Base-by-base conservation (phyloP, 1,140 invertebrate genomes). In the Proales similis region DNA sequence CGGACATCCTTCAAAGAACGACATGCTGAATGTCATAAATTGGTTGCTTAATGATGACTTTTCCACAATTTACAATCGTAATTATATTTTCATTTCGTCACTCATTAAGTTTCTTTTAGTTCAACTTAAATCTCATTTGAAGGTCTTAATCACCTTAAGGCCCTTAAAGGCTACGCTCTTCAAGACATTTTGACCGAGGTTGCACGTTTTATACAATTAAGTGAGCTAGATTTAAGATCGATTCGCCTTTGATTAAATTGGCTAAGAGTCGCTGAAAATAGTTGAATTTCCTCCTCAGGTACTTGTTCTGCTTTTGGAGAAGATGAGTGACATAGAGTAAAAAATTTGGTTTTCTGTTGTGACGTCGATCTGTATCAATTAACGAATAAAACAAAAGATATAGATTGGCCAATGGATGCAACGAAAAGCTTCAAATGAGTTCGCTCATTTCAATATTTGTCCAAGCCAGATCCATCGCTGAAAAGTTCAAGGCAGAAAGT, bases 1-100 rank as follows among this genome's bases (percentile, higher is more conserved):
- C 17, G 94, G 93, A 0, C 92, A 97, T 78, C 94, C 94, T 6
- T 75, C 90, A 26, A 83, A 86, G 63, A 79, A 82, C 32, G 92
- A 97, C 72, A 91, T 98, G 68, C 84, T 86, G 69, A 85, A 82
- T 68, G 90, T 95, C 66, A 76, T 92, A 9, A 84, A 86, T 70
- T 90, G 87, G 83, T 77, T 95, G 65, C 77, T 96, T 0, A 93
- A 91, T 70, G 86, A 90, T 66, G 81, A 83, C 65, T 87, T 94
- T 68, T 79, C 83, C 86, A 74, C 82, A 84, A 74, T 86, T 89
- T 91, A 87, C 84, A 79, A 79, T 81, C 24, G 22, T 20, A 5
- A 7, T 36, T 36, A 36, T 36, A 11, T 12, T 38, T 19, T 30
- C 5, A 60, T 48, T 27, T 14, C 4, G 26, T 32, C 2, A 47